Evolutionary conservation across 2,113 vertebrate species (phyloP).

Genomic region (Panurus biarmicus): DNA sequence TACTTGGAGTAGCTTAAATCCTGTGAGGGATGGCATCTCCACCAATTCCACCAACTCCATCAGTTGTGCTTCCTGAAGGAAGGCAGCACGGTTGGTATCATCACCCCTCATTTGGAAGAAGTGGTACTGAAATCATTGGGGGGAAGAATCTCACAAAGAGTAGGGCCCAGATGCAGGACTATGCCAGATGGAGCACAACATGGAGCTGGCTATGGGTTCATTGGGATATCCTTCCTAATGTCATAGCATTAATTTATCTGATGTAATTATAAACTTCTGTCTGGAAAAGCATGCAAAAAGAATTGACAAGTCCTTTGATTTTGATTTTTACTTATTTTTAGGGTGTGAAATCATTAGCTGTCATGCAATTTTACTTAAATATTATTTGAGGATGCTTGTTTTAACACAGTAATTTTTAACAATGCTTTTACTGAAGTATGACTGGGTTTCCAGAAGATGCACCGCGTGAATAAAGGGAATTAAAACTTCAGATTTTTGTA

Average conservation of each 20-base stretch:
- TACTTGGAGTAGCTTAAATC: neutral
- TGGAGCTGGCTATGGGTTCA: fast-evolving
- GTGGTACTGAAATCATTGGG: fast-evolving
- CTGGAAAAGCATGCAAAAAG: neutral
- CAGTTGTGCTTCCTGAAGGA: neutral
- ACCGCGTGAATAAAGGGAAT: neutral
- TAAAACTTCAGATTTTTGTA: neutral
- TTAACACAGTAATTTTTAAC: neutral
- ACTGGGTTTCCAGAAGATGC: neutral
- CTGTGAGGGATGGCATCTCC: fast-evolving
- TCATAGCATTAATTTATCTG: neutral
- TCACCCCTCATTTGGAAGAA: neutral
- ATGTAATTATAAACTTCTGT: neutral
- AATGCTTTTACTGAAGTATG: neutral
- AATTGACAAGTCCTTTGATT: neutral
- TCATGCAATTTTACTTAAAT: neutral
- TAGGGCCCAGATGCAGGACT: neutral
- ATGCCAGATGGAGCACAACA: too few species aligned
- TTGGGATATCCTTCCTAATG: neutral
- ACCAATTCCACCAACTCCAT: fast-evolving
- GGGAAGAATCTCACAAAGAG: neutral
- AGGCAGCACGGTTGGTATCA: fast-evolving
- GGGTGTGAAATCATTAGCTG: neutral
- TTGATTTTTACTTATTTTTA: neutral
- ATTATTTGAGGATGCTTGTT: neutral